Evolutionary conservation across 2,113 vertebrate species (phyloP), one percentile per base, ranked within the genome.

Genomic region (Campylomormyrus numenius): DNA sequence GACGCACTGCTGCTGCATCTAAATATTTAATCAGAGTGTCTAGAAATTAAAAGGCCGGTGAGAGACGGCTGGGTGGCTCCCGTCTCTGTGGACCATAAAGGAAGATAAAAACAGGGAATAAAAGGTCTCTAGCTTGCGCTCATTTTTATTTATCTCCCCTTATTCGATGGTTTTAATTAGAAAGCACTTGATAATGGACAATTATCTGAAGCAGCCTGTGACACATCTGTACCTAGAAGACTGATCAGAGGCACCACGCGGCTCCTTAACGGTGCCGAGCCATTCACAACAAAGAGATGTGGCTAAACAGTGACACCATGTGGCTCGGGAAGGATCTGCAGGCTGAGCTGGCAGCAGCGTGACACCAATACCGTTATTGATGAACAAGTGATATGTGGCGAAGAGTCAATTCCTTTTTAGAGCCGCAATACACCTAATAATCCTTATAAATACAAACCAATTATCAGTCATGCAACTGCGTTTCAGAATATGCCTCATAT

Each of bases 11-110:
- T 62, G 89, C 91, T 92, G 92, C 89, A 90, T 92, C 91, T 96
- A 91, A 95, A 96, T 95, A 95, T 95, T 96, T 95, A 91, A 96
- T 95, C 93, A 85, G 89, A 91, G 90, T 89, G 90, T 93, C 89
- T 17, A 92, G 92, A 94, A 93, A 96, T 95, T 93, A 94, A 95
- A 95, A 93, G 93, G 91, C 92, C 91, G 88, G 90, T 89, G 88
- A 88, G 86, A 91, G 85, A 50, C 56, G 88, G 35, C 88, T 80
- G 88, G 88, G 66, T 49, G 88, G 45, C 42, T 80, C 48, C 58
- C 46, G 21, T 80, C 66, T 89, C 88, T 24, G 49, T 84, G 80
- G 89, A 85, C 35, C 49, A 56, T 45, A 46, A 85, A 27, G 66
- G 70, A 45, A 27, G 50, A 83, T n/a, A 88, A 83, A 90, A 62